Percentiles rank a stretch among this genome's conserved stretches.
phyloP scores from a whole-genome alignment of 30 jellyfish, hydroid and myxozoan species.

The Turritopsis dohrnii region DNA sequence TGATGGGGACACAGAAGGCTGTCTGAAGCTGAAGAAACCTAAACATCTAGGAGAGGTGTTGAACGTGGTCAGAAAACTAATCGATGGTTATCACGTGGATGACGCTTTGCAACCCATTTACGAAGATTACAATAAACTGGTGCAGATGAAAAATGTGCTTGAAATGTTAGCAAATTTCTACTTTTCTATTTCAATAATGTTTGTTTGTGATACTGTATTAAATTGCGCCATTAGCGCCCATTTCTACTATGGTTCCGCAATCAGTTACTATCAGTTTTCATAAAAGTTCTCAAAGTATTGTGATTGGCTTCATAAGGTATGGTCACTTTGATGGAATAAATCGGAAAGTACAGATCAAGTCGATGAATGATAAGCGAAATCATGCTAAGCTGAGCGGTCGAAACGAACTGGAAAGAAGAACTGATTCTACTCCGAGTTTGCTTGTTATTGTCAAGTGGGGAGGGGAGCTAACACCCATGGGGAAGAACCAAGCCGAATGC shows the following conservation, averaged over 20 bases:
- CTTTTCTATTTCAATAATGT: background rate
- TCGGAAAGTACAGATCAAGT: conserved; percentile 72
- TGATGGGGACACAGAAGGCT: conserved; percentile 91
- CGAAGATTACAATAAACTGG: conserved; percentile 2
- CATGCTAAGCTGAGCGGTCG: conserved; percentile 71
- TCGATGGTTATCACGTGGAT: conserved; percentile 33
- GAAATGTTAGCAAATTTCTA: conserved; percentile 16
- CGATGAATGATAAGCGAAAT: conserved; percentile 78
- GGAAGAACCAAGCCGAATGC: conserved; percentile 89
- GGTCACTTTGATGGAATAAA: conserved; percentile 88
- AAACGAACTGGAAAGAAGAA: conserved; percentile 23
- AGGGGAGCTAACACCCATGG: conserved; percentile 97
- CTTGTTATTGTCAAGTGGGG: conserved; percentile 94
- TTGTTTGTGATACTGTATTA: no score
- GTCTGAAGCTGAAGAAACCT: conserved; percentile 78
- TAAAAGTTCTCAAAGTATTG: no score
- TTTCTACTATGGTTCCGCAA: no score
- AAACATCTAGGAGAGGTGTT: conserved; percentile 80
- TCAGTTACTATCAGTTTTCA: no score
- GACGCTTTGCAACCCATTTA: background rate
- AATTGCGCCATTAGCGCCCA: no score
- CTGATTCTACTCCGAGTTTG: conserved; percentile 44
- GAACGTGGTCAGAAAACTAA: conserved; percentile 62
- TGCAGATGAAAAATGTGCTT: conserved; percentile 18
- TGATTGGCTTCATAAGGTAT: conserved; percentile 45